Base-by-base conservation (phyloP, 2,113 vertebrate genomes). In the Tragulus kanchil region DNA sequence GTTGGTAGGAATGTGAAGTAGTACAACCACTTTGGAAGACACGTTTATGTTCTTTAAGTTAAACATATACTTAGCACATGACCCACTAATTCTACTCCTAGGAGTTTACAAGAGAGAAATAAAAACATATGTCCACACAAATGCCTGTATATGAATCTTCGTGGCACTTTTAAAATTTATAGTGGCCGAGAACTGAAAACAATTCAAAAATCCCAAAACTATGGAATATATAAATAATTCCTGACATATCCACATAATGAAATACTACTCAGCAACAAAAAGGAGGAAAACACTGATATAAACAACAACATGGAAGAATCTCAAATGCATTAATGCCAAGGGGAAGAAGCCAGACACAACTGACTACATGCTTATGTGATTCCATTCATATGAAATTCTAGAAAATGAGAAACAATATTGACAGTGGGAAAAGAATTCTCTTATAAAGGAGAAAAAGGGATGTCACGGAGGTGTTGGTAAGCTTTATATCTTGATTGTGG, bases 71-170 rank as follows among this genome's bases (percentile, higher is more conserved):
- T 94, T 94, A 61, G 81, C 62, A 50, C 65, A 25, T 67, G 62
- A 28, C 58, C 62, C 56, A 67, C 28, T 64, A 94, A 79, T 92
- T 90, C 69, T 61, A 78, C 54, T 82, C 59, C 71, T 73, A 75
- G 61, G n/a, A 79, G 83, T 61, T 61, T 73, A 75, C 23, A 73
- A 42, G 78, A 71, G 85, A 81, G 67, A 97, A 96, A 90, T 83
- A 73, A 90, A 91, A 89, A 88, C 56, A 79, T 81, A 77, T 61
- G 31, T 48, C 28, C 56, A 67, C 45, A 69, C 12, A 71, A 65
- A 91, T 62, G 59, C 56, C 56, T 90, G 15, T 48, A 62, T 8
- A 14, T 21, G 56, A 84, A 79, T 73, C 73, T 95, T 94, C 81
- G 75, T 31, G 19, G 45, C 52, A 84, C 31, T 61, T 62, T 69